Conservation (phyloP, 2,113 vertebrate genomes). For the Nothoprocta perdicaria region DNA sequence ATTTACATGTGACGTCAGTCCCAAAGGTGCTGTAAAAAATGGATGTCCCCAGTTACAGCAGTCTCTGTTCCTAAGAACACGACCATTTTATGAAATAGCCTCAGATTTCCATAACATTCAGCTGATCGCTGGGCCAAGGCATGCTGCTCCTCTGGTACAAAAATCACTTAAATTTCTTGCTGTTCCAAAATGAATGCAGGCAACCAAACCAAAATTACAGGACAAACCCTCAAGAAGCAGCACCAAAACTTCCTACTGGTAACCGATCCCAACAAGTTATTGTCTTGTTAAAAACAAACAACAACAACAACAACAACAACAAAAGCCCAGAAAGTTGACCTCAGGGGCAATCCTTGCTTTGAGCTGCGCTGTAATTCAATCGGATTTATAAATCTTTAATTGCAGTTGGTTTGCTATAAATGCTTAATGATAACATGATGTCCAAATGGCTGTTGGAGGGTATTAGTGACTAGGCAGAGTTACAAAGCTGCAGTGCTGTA, state of each 20-base stretch:
- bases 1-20: not conserved
- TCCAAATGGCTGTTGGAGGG: slow-evolving; percentile 62
- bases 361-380: slow-evolving; percentile 45
- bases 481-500: slow-evolving; percentile 43
- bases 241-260: not conserved
- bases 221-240: not conserved
- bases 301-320: not conserved
- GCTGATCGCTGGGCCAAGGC: not conserved
- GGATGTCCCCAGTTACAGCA: not conserved
- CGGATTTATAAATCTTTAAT: slow-evolving; percentile 70
- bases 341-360: slow-evolving; percentile 45
- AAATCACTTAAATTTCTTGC: not conserved
- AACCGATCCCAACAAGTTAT: not conserved
- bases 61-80: not conserved
- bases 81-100: not conserved
- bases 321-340: slow-evolving; percentile 51
- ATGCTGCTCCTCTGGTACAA: not conserved
- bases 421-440: slow-evolving; percentile 76
- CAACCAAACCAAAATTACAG: slow-evolving; percentile 28
- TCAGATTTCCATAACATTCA: not conserved
- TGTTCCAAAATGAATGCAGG: not conserved
- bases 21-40: not conserved
- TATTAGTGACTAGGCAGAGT: slow-evolving; percentile 2
- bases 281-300: not conserved
- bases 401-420: slow-evolving; percentile 76